A percentile compares a stretch with the other conserved stretches of the same genome.
phyloP scores from a whole-genome alignment of 2,797 vertebrate species.

The Cossypha heuglini region DNA sequence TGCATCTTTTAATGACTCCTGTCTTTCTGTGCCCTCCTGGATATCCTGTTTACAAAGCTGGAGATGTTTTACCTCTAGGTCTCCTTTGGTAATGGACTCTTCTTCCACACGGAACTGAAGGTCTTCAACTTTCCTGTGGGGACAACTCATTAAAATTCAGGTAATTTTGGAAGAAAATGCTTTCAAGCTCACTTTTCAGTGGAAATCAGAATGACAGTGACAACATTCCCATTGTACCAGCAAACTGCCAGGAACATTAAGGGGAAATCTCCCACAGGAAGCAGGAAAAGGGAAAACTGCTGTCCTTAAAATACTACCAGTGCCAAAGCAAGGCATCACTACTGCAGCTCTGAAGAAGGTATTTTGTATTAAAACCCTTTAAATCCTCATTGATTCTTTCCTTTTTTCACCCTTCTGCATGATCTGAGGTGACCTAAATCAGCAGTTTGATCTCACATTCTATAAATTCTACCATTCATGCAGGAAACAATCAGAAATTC shows the following conservation, averaged over 20 bases:
- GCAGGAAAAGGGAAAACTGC: not conserved
- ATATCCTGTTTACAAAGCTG: not conserved
- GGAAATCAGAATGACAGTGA: not conserved
- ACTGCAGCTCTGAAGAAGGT: not conserved
- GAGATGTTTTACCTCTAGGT: slow-evolving; percentile 91
- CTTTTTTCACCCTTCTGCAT: not conserved
- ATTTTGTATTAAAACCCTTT: not conserved
- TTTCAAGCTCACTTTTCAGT: not conserved
- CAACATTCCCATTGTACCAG: not conserved
- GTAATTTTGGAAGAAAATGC: not conserved
- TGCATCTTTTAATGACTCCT: not conserved
- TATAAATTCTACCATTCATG: not conserved
- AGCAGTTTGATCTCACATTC: not conserved
- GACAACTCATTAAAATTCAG: slow-evolving; percentile 32
- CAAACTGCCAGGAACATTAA: not conserved
- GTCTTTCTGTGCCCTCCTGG: not conserved
- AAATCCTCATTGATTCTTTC: not conserved
- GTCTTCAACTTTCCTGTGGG: slow-evolving; percentile 93
- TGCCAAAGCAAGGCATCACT: not conserved
- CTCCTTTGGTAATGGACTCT: slow-evolving; percentile 99
- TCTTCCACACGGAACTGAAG: slow-evolving; percentile 99
- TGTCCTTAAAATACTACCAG: not conserved
- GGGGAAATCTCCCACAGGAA: not conserved
- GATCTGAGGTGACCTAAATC: not conserved
- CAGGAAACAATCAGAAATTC: not conserved